These are phyloP conservation scores for Tridacna crocea DNA, from an alignment of 2,888 invertebrate genomes.

Conservation along the genomic window DNA sequence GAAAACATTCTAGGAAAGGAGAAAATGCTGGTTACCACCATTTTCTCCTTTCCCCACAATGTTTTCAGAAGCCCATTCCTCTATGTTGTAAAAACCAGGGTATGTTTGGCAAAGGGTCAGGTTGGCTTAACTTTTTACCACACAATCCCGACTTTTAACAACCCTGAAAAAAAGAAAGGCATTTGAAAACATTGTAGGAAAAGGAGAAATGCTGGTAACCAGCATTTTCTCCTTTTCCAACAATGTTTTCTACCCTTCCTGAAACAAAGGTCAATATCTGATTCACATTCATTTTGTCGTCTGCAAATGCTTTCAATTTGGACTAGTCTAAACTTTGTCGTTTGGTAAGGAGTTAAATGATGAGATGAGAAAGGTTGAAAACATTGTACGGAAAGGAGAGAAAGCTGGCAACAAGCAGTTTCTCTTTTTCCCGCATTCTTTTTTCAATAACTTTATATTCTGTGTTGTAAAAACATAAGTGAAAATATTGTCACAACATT, in stretches of 20 bases:
- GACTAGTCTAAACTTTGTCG: not conserved
- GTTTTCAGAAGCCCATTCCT: not conserved
- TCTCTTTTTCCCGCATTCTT: too few relatives aligned
- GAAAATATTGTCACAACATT: not conserved
- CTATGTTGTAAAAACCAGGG: too few relatives aligned
- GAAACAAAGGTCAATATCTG: not conserved
- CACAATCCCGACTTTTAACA: too few relatives aligned
- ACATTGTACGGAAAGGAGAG: too few relatives aligned
- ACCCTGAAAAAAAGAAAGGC: too few relatives aligned
- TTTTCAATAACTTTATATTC: not conserved
- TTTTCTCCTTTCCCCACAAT: not conserved
- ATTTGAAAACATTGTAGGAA: too few relatives aligned
- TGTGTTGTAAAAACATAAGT: not conserved
- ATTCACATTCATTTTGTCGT: not conserved
- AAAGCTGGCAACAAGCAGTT: too few relatives aligned
- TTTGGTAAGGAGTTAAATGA: not conserved
- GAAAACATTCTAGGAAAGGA: not conserved
- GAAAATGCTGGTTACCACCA: too few relatives aligned
- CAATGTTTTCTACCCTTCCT: not conserved
- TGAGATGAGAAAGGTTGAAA: too few relatives aligned
- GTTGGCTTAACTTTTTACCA: too few relatives aligned
- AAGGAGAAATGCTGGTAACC: too few relatives aligned
- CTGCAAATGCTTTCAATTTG: not conserved
- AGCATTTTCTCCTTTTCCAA: not conserved
- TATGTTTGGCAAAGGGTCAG: too few relatives aligned